These are phyloP conservation scores for Antechinus flavipes DNA, from an alignment of 2,113 vertebrate species.

Conservation along the genomic window DNA sequence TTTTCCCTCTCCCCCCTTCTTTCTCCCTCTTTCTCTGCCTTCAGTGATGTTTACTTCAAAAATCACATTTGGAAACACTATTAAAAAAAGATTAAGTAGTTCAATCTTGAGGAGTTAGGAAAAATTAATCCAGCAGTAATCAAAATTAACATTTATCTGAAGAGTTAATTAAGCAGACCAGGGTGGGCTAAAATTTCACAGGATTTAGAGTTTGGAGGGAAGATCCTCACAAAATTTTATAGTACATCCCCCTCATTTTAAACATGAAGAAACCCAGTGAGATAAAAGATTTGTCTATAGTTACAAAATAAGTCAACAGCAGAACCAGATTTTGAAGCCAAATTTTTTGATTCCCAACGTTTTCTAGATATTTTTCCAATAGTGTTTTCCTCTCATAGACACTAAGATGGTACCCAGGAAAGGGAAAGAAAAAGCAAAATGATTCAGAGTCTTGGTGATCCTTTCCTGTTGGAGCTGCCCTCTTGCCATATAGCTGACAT, in stretches of 20 bases:
- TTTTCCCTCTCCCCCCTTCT: not conserved
- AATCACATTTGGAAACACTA: conserved; percentile 73
- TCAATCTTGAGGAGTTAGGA: conserved; percentile 63
- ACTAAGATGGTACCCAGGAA: not conserved
- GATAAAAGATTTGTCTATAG: not conserved
- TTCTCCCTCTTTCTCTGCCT: not conserved
- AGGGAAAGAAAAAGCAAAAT: not conserved
- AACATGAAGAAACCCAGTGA: not conserved
- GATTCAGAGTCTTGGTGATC: not conserved
- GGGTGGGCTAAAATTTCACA: conserved; percentile 58
- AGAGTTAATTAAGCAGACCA: conserved; percentile 76
- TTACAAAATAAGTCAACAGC: not conserved
- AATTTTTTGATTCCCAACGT: not conserved
- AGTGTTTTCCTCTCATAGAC: too few relatives aligned
- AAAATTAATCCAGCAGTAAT: conserved; percentile 76
- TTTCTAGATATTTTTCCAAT: not conserved
- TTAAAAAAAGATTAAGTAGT: conserved; percentile 75
- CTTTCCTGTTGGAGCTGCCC: not conserved
- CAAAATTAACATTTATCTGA: conserved; percentile 76
- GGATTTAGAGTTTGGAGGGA: not conserved
- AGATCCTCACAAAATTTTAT: not conserved
- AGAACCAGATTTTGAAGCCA: not conserved
- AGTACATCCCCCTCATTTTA: not conserved
- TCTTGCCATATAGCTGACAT: not conserved
- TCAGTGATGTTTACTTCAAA: conserved; percentile 72